A percentile compares a stretch with the other conserved stretches of the same genome.
phyloP scores from a whole-genome alignment of 2,888 invertebrate genomes.

The Trissolcus brochymenae region DNA sequence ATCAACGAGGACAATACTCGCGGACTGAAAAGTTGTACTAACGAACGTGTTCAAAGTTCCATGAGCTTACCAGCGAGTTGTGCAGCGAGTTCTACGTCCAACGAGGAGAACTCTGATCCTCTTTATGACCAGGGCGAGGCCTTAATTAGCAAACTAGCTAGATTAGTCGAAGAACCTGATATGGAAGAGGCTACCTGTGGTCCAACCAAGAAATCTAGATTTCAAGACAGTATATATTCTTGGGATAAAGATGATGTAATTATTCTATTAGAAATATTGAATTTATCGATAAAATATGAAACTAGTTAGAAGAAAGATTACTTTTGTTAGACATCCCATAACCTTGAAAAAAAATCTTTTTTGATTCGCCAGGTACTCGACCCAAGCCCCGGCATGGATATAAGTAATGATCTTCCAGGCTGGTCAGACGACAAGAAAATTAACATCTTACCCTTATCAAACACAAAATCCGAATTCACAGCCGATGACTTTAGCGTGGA shows the following conservation, averaged over 20 bases:
- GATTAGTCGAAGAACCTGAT: slow-evolving; percentile 31
- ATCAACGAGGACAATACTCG: slow-evolving; percentile 37
- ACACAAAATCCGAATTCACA: slow-evolving; percentile 27
- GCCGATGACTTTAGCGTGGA: slow-evolving; percentile 62
- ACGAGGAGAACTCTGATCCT: slow-evolving; percentile 52
- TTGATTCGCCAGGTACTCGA: not conserved
- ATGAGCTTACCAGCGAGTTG: slow-evolving; percentile 16
- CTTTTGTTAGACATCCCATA: no score
- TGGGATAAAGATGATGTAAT: slow-evolving; percentile 48
- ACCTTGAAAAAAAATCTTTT: no score
- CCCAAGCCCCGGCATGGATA: slow-evolving; percentile 1
- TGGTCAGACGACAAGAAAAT: slow-evolving; percentile 39
- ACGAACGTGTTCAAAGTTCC: not conserved
- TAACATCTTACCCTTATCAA: slow-evolving; percentile 19
- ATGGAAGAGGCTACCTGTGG: slow-evolving; percentile 10
- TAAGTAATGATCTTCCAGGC: slow-evolving; percentile 13
- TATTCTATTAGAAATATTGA: not conserved
- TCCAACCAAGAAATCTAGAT: slow-evolving; percentile 15
- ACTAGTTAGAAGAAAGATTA: no score
- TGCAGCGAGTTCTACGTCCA: slow-evolving; percentile 29
- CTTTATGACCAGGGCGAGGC: slow-evolving; percentile 45
- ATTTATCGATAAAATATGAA: no score
- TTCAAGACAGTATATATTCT: slow-evolving; percentile 19
- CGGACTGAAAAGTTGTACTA: not conserved
- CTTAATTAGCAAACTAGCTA: slow-evolving; percentile 30